phyloP scores from a whole-genome alignment of 2,888 invertebrate species.

The Eupithecia centaureata region DNA sequence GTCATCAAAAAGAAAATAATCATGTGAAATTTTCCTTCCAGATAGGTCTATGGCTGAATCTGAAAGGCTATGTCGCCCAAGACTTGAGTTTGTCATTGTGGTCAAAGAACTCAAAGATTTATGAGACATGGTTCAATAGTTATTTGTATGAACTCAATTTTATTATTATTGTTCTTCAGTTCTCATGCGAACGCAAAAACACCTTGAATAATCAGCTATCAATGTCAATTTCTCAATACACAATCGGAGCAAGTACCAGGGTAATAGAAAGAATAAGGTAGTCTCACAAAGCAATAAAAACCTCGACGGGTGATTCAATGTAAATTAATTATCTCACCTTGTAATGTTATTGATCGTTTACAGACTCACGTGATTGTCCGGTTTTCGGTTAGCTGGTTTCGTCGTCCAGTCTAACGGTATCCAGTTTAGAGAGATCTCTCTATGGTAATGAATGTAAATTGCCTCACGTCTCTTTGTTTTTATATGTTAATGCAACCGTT shows the following conservation, averaged over 20 bases:
- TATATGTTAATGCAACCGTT: constrained; percentile 24
- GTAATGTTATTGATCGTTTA: constrained; percentile 31
- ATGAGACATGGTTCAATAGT: not conserved
- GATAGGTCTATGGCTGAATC: not conserved
- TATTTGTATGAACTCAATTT: not conserved
- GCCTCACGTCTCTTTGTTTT: constrained; percentile 26
- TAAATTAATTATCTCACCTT: constrained; percentile 36
- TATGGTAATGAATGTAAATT: constrained; percentile 36
- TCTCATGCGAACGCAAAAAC: not conserved
- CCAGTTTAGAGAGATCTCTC: constrained; percentile 27
- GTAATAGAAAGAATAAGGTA: constrained; percentile 31
- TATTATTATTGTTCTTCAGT: too few relatives aligned
- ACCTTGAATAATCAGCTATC: constrained; percentile 11
- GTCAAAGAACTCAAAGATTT: not conserved
- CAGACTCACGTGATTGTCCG: constrained; percentile 29
- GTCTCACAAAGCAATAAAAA: constrained; percentile 26
- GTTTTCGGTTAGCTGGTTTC: constrained; percentile 22
- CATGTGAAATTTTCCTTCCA: not conserved
- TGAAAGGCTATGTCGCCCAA: not conserved
- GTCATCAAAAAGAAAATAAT: not conserved
- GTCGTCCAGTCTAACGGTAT: constrained; percentile 5
- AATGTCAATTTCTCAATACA: constrained; percentile 33
- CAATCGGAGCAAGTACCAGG: constrained; percentile 36
- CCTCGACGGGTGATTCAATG: constrained; percentile 25
- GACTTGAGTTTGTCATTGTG: not conserved